Percentiles rank a stretch among this genome's conserved stretches.
These are phyloP conservation scores for Dysmachus trigonus DNA, from an alignment of 2,888 invertebrate species.

Conservation along the genomic window DNA sequence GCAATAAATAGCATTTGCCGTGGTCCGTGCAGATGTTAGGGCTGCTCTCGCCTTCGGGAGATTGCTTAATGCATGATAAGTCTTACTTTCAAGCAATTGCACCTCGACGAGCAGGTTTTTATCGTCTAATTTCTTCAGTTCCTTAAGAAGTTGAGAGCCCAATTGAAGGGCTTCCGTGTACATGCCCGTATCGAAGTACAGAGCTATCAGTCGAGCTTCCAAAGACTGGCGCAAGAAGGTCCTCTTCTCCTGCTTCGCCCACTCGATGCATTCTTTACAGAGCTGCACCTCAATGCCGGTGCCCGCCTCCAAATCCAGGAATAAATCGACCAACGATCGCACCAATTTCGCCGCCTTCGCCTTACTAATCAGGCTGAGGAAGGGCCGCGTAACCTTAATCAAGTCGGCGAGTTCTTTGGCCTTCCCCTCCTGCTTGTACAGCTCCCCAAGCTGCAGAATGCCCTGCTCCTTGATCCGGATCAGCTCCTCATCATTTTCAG, in stretches of 20 bases:
- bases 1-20: conserved; percentile 99
- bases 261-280: conserved; percentile 98
- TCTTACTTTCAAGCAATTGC: conserved; percentile 96
- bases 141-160: conserved; percentile 87
- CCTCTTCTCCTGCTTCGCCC: conserved; percentile 97
- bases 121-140: conserved; percentile 98
- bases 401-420: conserved; percentile 91
- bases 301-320: conserved; percentile 94
- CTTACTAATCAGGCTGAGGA: conserved; percentile 94
- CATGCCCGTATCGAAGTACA: conserved; percentile 93
- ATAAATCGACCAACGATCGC: conserved; percentile 94
- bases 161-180: conserved; percentile 85
- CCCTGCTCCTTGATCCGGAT: conserved; percentile 93
- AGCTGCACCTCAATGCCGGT: conserved; percentile 94
- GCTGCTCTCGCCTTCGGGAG: conserved; percentile 96
- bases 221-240: conserved; percentile 96
- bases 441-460: conserved; percentile 90
- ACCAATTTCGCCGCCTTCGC: conserved; percentile 99
- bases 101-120: conserved; percentile 99
- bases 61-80: conserved; percentile 97
- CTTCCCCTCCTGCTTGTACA: conserved; percentile 92
- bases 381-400: conserved; percentile 94
- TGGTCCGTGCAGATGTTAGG: conserved; percentile 97
- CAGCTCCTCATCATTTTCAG: conserved; percentile 87
- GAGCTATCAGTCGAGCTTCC: conserved; percentile 92